phyloP scores from a whole-genome alignment of 1,140 invertebrate species.

The Arion vulgaris region DNA sequence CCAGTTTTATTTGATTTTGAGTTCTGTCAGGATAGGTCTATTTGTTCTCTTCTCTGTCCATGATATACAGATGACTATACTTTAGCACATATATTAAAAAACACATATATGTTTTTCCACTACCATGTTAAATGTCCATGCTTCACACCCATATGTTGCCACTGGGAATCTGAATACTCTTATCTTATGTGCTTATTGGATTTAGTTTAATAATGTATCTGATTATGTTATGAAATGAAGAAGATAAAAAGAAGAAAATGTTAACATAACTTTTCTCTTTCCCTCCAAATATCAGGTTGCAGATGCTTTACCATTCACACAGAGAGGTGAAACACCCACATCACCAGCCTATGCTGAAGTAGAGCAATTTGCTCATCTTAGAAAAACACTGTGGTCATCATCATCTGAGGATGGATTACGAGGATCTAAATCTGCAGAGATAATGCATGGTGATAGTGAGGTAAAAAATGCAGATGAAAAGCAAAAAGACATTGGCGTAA shows the following conservation, averaged over 20 bases:
- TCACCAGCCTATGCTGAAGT: conserved; percentile 36
- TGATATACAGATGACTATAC: too few relatives aligned
- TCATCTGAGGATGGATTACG: background rate
- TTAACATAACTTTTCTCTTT: background rate
- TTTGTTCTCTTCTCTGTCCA: too few relatives aligned
- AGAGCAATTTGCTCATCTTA: background rate
- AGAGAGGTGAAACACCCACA: conserved; percentile 18
- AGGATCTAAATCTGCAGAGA: background rate
- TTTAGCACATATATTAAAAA: too few relatives aligned
- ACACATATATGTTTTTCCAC: too few relatives aligned
- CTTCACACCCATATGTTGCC: too few relatives aligned
- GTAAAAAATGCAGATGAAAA: background rate
- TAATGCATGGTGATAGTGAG: background rate
- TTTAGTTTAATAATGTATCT: too few relatives aligned
- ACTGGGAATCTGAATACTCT: too few relatives aligned
- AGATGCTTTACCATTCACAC: conserved; percentile 20
- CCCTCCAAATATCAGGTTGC: background rate
- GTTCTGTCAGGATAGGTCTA: too few relatives aligned
- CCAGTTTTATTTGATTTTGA: too few relatives aligned
- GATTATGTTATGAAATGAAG: too few relatives aligned
- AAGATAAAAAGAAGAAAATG: background rate
- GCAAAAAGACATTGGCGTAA: background rate
- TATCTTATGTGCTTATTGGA: too few relatives aligned
- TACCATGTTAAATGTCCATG: too few relatives aligned
- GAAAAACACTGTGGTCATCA: conserved; percentile 14